Base-by-base conservation (phyloP, 2,888 invertebrate species). In the Synanthedon formicaeformis region DNA sequence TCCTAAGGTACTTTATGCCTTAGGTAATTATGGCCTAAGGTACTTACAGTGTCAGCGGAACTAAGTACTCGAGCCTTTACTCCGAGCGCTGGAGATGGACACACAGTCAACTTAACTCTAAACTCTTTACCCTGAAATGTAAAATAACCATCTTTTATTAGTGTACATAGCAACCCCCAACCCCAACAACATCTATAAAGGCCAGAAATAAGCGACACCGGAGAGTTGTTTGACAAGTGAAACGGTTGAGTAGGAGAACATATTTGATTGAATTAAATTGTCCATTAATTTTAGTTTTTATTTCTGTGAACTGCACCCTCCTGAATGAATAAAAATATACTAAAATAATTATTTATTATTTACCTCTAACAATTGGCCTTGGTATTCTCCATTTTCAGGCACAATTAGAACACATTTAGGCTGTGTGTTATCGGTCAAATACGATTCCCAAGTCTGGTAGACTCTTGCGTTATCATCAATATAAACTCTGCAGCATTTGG, bases 371-470 rank as follows among this genome's bases (percentile, higher is more conserved):
- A 82, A 63, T 40, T 70, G 65, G 50, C 82, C 84, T 52, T 66
- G 65, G 56, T 88, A 88, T 63, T 81, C 81, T 50, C 91, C 91
- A 69, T 88, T 73, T 59, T 82, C 75, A 2, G 91, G 91, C 27
- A 88, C 80, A 59, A 89, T 78, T 55, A 90, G 80, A 16, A 88
- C 83, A 73, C 90, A 89, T 69, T 89, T 78, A 2, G 87, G 81
- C 23, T 88, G 68, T 50, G 88, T 89, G 64, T 91, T 91, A 50
- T 84, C 69, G 12, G 65, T 67, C 53, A 90, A 66, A 67, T 88
- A 90, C 1, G 84, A 77, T n/a, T 77, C 62, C 90, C 90, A 91
- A 51, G 74, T 73, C 6, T 83, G 70, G 57, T 91, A 91, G 1
- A 89, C 86, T 55, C 91, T 77, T n/a, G 83, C 84, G 63, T 81